Percentiles rank a stretch among this genome's conserved stretches.
Evolutionary conservation across 2,888 invertebrate species (phyloP).

Genomic region (Thelaira solivaga): DNA sequence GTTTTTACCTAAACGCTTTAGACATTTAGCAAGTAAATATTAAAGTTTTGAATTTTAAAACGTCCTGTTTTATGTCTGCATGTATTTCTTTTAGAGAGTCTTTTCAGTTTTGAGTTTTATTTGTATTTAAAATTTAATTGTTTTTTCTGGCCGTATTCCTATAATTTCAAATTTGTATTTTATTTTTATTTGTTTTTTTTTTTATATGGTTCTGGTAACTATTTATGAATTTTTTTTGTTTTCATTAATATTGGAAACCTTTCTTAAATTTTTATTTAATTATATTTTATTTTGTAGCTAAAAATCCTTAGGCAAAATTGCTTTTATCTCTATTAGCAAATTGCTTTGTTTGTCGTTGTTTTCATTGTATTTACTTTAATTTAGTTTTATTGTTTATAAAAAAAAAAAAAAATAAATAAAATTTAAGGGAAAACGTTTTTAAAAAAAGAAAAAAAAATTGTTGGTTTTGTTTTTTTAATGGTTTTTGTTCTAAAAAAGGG

Average conservation of each 20-base stretch:
- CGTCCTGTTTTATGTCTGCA: conserved; percentile 66
- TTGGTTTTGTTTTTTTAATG: conserved; percentile 69
- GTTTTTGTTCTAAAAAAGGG: conserved; percentile 71
- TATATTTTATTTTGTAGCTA: conserved; percentile 60
- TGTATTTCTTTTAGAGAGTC: conserved; percentile 27
- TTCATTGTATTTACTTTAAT: conserved; percentile 31
- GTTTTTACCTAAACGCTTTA: neutral
- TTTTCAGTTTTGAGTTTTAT: conserved; percentile 53
- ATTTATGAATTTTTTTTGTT: conserved; percentile 45
- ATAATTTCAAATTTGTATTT: conserved; percentile 60
- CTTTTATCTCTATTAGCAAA: conserved; percentile 53
- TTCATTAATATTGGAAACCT: conserved; percentile 66
- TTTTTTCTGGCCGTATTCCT: conserved; percentile 27
- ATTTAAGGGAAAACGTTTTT: conserved; percentile 13
- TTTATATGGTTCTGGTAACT: too few relatives aligned
- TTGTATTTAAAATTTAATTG: conserved; percentile 44
- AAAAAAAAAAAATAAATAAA: conserved; percentile 15
- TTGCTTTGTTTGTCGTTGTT: conserved; percentile 60
- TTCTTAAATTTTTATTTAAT: conserved; percentile 66
- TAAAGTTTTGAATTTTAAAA: conserved; percentile 68
- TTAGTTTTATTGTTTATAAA: conserved; percentile 11
- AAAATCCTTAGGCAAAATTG: conserved; percentile 57
- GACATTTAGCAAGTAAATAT: neutral
- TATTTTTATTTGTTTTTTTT: conserved; percentile 34
- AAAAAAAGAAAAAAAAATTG: too few relatives aligned